A percentile compares a stretch with the other conserved stretches of the same genome.
phyloP scores from a whole-genome alignment of 2,113 vertebrate species.

The Hemicordylus capensis region DNA sequence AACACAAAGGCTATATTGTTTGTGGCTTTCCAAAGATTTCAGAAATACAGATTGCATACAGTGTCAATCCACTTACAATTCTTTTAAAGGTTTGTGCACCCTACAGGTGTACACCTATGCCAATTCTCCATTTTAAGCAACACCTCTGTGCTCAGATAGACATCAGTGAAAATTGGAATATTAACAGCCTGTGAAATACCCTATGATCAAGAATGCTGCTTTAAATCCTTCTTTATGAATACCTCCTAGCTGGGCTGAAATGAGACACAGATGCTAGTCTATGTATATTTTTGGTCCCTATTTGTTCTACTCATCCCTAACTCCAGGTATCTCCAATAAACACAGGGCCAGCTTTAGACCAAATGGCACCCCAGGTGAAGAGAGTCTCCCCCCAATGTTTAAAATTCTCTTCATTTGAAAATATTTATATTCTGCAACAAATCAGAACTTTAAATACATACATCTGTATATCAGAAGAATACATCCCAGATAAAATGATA shows the following conservation, averaged over 20 bases:
- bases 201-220: no score
- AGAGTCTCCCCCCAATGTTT: no score
- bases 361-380: no score
- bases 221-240: neutral
- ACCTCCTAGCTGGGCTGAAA: neutral
- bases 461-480: no score
- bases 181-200: neutral
- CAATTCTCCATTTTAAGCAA: conserved; percentile 37
- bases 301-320: neutral
- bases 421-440: no score
- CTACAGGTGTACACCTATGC: conserved; percentile 28
- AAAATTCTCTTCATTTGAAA: no score
- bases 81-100: conserved; percentile 39
- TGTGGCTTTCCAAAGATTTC: conserved; percentile 29
- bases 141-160: neutral
- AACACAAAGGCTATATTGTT: conserved; percentile 33
- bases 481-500: no score
- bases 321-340: neutral
- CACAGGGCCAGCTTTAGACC: neutral
- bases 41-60: conserved; percentile 5
- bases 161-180: conserved; percentile 9
- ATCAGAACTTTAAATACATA: no score
- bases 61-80: conserved; percentile 16
- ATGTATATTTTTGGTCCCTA: neutral
- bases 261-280: neutral